Conservation (phyloP, 2,888 invertebrate species). For the Tromatobia lineatoria region DNA sequence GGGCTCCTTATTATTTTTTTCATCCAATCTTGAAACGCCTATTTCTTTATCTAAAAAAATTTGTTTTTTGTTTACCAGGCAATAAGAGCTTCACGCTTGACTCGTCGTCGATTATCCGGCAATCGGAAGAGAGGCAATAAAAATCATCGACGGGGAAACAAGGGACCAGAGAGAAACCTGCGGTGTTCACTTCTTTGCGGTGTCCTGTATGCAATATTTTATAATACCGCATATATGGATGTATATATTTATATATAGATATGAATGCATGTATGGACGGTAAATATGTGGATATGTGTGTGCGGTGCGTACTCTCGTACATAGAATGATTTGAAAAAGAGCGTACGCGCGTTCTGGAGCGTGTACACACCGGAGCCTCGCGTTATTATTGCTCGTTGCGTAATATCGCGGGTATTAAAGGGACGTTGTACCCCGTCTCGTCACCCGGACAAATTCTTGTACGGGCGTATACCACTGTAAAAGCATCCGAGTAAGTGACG, state of each 20-base stretch:
- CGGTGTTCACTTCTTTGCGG: slow-evolving; percentile 33
- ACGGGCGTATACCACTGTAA: slow-evolving; percentile 11
- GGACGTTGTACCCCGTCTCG: slow-evolving; percentile 43
- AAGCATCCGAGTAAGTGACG: background rate
- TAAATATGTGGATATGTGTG: background rate
- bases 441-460: slow-evolving; percentile 39
- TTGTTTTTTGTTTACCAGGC: slow-evolving; percentile 8
- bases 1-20: slow-evolving; percentile 9
- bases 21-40: slow-evolving; percentile 13
- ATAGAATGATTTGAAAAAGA: slow-evolving; percentile 34
- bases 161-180: slow-evolving; percentile 18
- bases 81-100: slow-evolving; percentile 64
- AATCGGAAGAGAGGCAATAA: slow-evolving; percentile 80
- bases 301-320: slow-evolving; percentile 25
- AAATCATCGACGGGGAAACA: slow-evolving; percentile 64
- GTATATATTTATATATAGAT: background rate
- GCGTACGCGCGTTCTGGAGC: slow-evolving; percentile 43
- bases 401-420: slow-evolving; percentile 43
- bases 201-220: slow-evolving; percentile 1
- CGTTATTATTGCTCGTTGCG: slow-evolving; percentile 48
- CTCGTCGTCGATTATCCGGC: slow-evolving; percentile 80
- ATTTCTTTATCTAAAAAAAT: slow-evolving; percentile 19
- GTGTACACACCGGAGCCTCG: slow-evolving; percentile 29
- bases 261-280: too few relatives aligned
- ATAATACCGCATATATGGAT: background rate